phyloP scores from a whole-genome alignment of 2,888 invertebrate species.

The Terebella lapidaria region DNA sequence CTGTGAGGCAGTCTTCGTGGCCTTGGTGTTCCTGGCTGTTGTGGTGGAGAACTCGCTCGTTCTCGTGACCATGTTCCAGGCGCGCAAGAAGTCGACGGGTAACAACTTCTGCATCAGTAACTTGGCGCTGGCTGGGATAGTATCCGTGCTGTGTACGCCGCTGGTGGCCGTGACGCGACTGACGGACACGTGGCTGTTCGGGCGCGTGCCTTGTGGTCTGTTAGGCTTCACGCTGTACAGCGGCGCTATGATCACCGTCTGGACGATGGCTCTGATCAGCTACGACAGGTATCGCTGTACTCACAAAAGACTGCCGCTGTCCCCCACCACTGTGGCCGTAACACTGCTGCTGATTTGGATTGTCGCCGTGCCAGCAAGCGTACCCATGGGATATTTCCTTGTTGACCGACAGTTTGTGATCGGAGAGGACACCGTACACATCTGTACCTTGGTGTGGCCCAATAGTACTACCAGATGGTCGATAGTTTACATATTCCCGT shows the following conservation, averaged over 20 bases:
- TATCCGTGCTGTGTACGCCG: conserved; percentile 30
- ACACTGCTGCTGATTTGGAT: neutral
- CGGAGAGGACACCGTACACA: conserved; percentile 18
- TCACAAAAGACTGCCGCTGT: conserved; percentile 27
- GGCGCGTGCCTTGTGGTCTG: conserved; percentile 29
- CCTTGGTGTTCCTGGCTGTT: conserved; percentile 25
- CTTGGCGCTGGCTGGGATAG: conserved; percentile 32
- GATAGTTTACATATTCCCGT: conserved; percentile 1
- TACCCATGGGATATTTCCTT: conserved; percentile 32
- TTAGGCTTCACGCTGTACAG: conserved; percentile 29
- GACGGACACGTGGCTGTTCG: conserved; percentile 34
- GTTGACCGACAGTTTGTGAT: conserved; percentile 23
- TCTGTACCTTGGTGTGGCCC: conserved; percentile 38
- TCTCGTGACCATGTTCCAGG: conserved; percentile 24
- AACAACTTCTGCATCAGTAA: conserved; percentile 36
- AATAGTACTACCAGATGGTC: conserved; percentile 3
- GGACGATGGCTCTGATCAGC: conserved; percentile 38
- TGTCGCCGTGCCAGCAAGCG: conserved; percentile 12
- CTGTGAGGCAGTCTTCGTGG: conserved; percentile 26
- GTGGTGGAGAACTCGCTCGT: conserved; percentile 26
- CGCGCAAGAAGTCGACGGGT: conserved; percentile 21
- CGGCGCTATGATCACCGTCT: conserved; percentile 31
- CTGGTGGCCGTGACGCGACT: conserved; percentile 33
- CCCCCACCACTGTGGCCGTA: conserved; percentile 28
- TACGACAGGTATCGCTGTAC: conserved; percentile 30